Evolutionary conservation across 2,888 invertebrate genomes (phyloP).

Genomic region (Bombylius major): DNA sequence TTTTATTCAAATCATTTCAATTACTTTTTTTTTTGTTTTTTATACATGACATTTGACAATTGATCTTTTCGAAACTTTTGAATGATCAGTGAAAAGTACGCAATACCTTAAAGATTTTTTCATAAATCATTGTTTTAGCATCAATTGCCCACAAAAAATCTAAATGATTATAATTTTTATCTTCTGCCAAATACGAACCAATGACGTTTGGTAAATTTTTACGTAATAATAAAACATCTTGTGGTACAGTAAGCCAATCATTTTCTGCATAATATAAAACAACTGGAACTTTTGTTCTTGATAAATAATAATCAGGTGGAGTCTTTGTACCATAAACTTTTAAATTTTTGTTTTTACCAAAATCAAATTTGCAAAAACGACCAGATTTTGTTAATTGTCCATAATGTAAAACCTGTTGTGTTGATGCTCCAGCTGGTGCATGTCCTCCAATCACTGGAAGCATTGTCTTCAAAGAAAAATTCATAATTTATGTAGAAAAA

Average conservation of each 20-base stretch:
- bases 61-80: no score
- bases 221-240: conserved; percentile 37
- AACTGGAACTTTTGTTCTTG: conserved; percentile 45
- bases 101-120: conserved; percentile 40
- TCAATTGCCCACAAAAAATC: conserved; percentile 58
- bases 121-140: conserved; percentile 44
- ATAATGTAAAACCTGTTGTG: conserved; percentile 58
- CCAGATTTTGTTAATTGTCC: conserved; percentile 48
- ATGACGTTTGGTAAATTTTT: conserved; percentile 26
- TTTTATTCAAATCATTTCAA: no score
- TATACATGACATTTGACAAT: no score
- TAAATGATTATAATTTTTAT: conserved; percentile 49
- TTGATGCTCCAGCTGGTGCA: conserved; percentile 55
- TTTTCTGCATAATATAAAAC: conserved; percentile 50
- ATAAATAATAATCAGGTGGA: conserved; percentile 48
- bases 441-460: conserved; percentile 56
- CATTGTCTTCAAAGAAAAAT: conserved; percentile 42
- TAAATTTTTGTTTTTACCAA: conserved; percentile 42
- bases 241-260: conserved; percentile 51
- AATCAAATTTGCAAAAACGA: conserved; percentile 45
- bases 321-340: conserved; percentile 39
- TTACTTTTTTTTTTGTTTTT: no score
- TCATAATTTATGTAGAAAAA: no score
- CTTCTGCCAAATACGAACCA: conserved; percentile 42
- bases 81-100: no score